Percentiles rank a stretch among this genome's conserved stretches.
These are phyloP conservation scores for Eumeta japonica DNA, from an alignment of 1,140 invertebrate species.

Conservation along the genomic window DNA sequence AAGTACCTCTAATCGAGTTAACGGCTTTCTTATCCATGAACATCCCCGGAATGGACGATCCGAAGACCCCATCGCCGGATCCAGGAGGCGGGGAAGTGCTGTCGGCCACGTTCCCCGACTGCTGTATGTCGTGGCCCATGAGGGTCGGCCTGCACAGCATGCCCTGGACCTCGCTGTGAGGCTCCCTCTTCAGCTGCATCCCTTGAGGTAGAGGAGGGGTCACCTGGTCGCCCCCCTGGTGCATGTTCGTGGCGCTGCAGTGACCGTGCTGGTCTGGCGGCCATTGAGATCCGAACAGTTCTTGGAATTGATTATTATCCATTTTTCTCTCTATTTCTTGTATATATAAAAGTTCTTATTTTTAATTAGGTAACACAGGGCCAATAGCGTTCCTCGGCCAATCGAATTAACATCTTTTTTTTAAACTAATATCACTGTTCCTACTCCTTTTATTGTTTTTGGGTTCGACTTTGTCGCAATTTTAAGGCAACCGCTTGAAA, in stretches of 20 bases:
- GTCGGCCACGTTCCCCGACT: slow-evolving; percentile 42
- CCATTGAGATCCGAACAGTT: slow-evolving; percentile 55
- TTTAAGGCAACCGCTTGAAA: not conserved
- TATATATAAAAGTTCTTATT: not conserved
- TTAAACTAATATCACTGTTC: slow-evolving; percentile 33
- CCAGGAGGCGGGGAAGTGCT: slow-evolving; percentile 50
- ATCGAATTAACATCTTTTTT: slow-evolving; percentile 45
- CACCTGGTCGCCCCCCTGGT: slow-evolving; percentile 8
- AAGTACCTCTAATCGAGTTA: slow-evolving; percentile 64
- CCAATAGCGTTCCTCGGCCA: slow-evolving; percentile 14
- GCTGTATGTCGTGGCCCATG: slow-evolving; percentile 15
- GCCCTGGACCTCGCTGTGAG: slow-evolving; percentile 28
- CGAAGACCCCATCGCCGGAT: slow-evolving; percentile 41
- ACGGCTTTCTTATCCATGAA: slow-evolving; percentile 60
- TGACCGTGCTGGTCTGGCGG: slow-evolving; percentile 51
- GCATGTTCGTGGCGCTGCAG: slow-evolving; percentile 47
- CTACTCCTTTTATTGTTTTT: slow-evolving; percentile 22
- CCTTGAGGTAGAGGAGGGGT: slow-evolving; percentile 25
- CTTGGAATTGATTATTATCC: slow-evolving; percentile 51
- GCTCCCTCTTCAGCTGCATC: slow-evolving; percentile 44
- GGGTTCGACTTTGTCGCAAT: slow-evolving; percentile 45
- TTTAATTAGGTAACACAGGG: not conserved
- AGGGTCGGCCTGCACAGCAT: slow-evolving; percentile 48
- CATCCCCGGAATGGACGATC: slow-evolving; percentile 44
- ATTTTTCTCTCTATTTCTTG: slow-evolving; percentile 20